These are phyloP conservation scores for Epinotia demarniana DNA, from an alignment of 2,888 invertebrate genomes.

Conservation along the genomic window DNA sequence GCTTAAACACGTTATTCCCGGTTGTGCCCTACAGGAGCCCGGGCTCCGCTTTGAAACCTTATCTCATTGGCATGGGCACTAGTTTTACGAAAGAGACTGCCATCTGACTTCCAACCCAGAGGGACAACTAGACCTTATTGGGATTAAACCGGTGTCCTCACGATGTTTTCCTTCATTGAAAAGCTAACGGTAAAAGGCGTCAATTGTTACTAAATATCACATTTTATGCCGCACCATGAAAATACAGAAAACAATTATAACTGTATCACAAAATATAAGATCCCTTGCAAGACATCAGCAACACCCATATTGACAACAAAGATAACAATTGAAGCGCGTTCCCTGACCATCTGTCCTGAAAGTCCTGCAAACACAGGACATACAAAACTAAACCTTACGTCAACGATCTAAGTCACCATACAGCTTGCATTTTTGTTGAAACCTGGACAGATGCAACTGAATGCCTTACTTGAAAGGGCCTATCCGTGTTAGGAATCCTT, in stretches of 20 bases:
- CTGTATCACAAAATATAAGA: not conserved
- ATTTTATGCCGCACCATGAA: not conserved
- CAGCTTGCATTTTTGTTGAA: not conserved
- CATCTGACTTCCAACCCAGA: too few species aligned
- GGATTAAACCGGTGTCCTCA: too few species aligned
- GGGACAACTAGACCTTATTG: too few species aligned
- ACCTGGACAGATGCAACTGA: not conserved
- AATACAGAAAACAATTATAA: not conserved
- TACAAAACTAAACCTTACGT: constrained; percentile 9
- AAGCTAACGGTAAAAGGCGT: too few species aligned
- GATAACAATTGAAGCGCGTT: constrained; percentile 20
- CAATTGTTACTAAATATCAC: too few species aligned
- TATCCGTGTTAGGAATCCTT: not conserved
- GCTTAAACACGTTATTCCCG: too few species aligned
- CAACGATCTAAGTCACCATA: not conserved
- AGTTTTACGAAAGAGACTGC: too few species aligned
- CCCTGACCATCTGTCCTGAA: constrained; percentile 20
- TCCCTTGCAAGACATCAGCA: constrained; percentile 21
- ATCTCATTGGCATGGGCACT: too few species aligned
- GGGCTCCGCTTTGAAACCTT: too few species aligned
- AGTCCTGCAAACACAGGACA: constrained; percentile 2
- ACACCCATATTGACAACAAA: constrained; percentile 25
- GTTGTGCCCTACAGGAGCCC: too few species aligned
- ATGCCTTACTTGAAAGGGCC: not conserved
- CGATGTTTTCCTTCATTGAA: too few species aligned